Conservation (phyloP, 1,140 invertebrate genomes). For the Cherax destructor region DNA sequence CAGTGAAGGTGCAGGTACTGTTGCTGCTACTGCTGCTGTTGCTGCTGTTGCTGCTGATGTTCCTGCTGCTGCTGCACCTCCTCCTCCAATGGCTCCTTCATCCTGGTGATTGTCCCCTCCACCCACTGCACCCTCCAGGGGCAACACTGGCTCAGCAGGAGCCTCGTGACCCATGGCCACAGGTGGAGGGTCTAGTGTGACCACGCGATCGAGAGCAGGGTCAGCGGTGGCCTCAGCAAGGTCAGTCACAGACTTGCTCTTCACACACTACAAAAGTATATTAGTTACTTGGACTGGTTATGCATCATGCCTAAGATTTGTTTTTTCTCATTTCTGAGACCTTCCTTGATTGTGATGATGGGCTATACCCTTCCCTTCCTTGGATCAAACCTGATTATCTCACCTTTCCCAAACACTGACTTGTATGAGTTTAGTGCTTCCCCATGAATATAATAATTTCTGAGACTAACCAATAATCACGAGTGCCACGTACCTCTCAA, state of each 20-base stretch:
- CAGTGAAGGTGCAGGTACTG: not conserved
- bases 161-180: constrained; percentile 41
- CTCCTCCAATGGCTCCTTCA: constrained; percentile 52
- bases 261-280: constrained; percentile 85
- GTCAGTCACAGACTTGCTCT: constrained; percentile 95
- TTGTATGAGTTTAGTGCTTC: too few species aligned
- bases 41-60: not conserved
- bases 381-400: too few species aligned
- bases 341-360: too few species aligned
- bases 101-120: constrained; percentile 50
- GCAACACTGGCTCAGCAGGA: constrained; percentile 38
- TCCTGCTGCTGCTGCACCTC: not conserved
- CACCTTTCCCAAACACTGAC: too few species aligned
- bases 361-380: too few species aligned
- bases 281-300: too few species aligned
- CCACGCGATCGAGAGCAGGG: constrained; percentile 80
- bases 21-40: not conserved
- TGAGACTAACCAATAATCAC: too few species aligned
- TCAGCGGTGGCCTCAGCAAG: constrained; percentile 94
- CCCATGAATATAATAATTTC: too few species aligned
- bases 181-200: constrained; percentile 70
- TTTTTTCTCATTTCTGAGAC: too few species aligned
- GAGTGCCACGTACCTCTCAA: too few species aligned
- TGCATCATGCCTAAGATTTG: too few species aligned
- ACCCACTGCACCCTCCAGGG: constrained; percentile 55